phyloP scores from a whole-genome alignment of 2,797 vertebrate species.

The Sebastes minor region DNA sequence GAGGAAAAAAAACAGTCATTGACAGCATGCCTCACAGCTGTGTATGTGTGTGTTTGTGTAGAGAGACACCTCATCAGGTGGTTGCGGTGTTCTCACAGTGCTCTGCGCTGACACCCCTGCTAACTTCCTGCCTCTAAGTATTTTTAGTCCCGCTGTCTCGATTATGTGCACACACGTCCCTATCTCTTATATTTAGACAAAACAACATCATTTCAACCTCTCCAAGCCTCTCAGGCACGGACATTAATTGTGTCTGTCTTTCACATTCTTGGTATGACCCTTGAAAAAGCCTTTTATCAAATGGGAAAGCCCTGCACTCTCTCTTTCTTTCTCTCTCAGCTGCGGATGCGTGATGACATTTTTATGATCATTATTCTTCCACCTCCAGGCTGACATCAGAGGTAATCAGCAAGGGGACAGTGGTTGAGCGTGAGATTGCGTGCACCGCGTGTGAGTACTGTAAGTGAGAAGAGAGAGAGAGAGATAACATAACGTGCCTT shows the following conservation, averaged over 20 bases:
- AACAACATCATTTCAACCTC: background rate
- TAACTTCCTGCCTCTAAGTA: constrained; percentile 56
- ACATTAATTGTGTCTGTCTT: constrained; percentile 18
- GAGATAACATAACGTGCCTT: constrained; percentile 23
- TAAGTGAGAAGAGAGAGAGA: constrained; percentile 17
- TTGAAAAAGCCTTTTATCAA: constrained; percentile 8
- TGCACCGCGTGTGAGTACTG: background rate
- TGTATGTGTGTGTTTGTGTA: background rate
- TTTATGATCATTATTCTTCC: constrained; percentile 56
- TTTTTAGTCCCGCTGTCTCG: constrained; percentile 42
- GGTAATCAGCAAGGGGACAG: constrained; percentile 37
- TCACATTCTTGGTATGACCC: constrained; percentile 1
- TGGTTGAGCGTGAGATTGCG: constrained; percentile 9
- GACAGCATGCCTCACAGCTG: constrained; percentile 55
- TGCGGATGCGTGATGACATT: constrained; percentile 37
- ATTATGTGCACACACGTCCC: background rate
- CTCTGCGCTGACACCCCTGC: constrained; percentile 23
- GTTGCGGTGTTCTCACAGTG: constrained; percentile 39
- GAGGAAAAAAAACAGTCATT: constrained; percentile 30
- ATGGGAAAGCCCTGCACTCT: constrained; percentile 13
- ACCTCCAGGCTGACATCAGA: constrained; percentile 41
- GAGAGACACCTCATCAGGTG: constrained; percentile 58
- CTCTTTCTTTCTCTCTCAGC: constrained; percentile 4
- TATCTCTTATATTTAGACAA: background rate
- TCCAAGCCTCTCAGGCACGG: background rate